Conservation (phyloP, 2,888 invertebrate species). For the Drosophila recens region DNA sequence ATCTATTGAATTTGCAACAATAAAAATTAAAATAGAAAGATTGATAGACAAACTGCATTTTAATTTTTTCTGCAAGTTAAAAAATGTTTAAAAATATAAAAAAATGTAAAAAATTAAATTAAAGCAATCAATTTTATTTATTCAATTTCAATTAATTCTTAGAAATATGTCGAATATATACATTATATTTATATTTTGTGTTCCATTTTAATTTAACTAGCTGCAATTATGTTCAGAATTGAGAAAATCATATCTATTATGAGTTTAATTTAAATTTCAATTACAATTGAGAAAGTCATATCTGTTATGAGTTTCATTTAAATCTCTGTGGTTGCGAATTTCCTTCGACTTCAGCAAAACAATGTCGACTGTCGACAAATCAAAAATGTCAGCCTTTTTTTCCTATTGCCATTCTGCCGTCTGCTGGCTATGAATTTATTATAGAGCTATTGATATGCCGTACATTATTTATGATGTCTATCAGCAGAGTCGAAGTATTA, state of each 20-base stretch:
- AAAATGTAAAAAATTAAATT: too few species aligned
- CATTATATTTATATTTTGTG: neutral
- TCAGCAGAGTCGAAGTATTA: slow-evolving; percentile 37
- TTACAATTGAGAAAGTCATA: neutral
- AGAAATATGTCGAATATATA: too few species aligned
- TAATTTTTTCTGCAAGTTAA: too few species aligned
- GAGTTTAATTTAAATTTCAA: neutral
- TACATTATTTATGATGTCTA: slow-evolving; percentile 70
- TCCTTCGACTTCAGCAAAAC: slow-evolving; percentile 1
- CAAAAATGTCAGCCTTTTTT: slow-evolving; percentile 2
- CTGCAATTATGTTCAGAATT: neutral
- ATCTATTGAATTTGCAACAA: too few species aligned
- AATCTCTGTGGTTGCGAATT: neutral
- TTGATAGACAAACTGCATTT: too few species aligned
- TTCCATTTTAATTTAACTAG: neutral
- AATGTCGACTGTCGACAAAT: slow-evolving; percentile 13
- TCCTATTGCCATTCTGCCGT: slow-evolving; percentile 10
- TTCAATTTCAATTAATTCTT: too few species aligned
- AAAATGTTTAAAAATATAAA: too few species aligned
- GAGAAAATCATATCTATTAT: neutral
- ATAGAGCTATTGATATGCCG: slow-evolving; percentile 61
- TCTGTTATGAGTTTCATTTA: neutral
- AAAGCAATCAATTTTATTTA: too few species aligned
- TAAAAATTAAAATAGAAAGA: too few species aligned
- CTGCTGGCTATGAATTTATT: slow-evolving; percentile 67